Evolutionary conservation across 2,797 vertebrate genomes (phyloP), one percentile per base, ranked within the genome.

Genomic region (Falco berigora): DNA sequence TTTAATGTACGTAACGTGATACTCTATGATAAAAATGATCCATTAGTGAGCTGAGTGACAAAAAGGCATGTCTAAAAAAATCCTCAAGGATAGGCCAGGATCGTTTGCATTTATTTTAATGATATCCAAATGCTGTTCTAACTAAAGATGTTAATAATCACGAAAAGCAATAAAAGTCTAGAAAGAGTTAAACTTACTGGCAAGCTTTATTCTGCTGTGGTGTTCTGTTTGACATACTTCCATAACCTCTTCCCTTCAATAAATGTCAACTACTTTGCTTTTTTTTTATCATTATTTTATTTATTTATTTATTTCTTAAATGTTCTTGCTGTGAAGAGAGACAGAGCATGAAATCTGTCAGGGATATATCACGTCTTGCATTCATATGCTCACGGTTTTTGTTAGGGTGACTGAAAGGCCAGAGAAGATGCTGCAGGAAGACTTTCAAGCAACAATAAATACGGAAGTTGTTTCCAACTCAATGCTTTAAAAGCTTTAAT

Each of bases 221-320:
- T 75, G 27, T 66, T 94, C 75, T 86, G 59, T 88, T 85, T 92
- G 90, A 86, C 67, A 82, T 50, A 76, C 73, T 82, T 92, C 84
- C 58, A 85, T 88, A 90, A 82, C 58, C 36, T 93, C 72, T 94
- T 96, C 73, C 59, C 71, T 97, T 94, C 82, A 93, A 92, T 82
- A 95, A 93, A 86, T 86, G 81, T 84, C 68, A 92, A 47, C 61
- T 89, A 30, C 38, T 91, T 93, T 74, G 20, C 16, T 44, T 44
- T 44, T 42, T 16, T 16, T 44, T 56, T 90, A 40, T 40, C 14
- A 40, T 40, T 12, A 14, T 83, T 86, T 50, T 86, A 90, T 42
- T 61, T 67, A 67, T 73, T n/a, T 72, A 36, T 68, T 2, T 56
- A 94, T 94, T 93, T 91, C 52, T 91, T 81, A 75, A 88, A 53